Evolutionary conservation across 2,113 vertebrate species (phyloP).

Genomic region (Lamprotornis superbus): DNA sequence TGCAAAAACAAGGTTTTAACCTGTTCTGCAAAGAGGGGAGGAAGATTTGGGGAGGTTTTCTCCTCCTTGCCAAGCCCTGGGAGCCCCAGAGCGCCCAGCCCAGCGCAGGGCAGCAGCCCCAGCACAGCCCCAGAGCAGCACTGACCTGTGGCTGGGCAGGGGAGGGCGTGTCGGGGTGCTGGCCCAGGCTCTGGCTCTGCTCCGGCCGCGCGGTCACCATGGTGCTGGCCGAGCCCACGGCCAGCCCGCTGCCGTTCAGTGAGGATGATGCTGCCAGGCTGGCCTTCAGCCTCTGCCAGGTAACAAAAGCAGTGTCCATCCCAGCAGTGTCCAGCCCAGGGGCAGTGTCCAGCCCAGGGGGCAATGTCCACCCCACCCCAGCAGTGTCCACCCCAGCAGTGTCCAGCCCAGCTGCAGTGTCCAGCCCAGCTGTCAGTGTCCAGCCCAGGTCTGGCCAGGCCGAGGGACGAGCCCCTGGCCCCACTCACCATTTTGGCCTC

Average conservation of each 20-base stretch:
- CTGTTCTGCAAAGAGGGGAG: accelerated
- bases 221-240: conserved; percentile 84
- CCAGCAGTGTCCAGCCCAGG: too few relatives aligned
- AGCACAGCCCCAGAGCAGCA: neutral
- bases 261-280: conserved; percentile 85
- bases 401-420: too few relatives aligned
- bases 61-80: neutral
- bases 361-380: too few relatives aligned
- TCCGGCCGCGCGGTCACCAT: conserved; percentile 91
- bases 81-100: neutral
- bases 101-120: neutral
- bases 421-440: too few relatives aligned
- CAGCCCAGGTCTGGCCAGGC: neutral
- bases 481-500: conserved; percentile 95
- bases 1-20: neutral
- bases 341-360: neutral
- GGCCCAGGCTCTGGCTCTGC: conserved; percentile 89
- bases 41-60: accelerated
- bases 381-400: too few relatives aligned
- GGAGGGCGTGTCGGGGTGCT: conserved; percentile 92
- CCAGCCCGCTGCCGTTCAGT: conserved; percentile 78
- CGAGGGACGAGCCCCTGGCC: accelerated
- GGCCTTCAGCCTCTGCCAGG: conserved; percentile 88
- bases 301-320: neutral
- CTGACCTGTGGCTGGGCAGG: conserved; percentile 94